Evolutionary conservation across 1,140 invertebrate species (phyloP).

Genomic region (Micrasema longulum): DNA sequence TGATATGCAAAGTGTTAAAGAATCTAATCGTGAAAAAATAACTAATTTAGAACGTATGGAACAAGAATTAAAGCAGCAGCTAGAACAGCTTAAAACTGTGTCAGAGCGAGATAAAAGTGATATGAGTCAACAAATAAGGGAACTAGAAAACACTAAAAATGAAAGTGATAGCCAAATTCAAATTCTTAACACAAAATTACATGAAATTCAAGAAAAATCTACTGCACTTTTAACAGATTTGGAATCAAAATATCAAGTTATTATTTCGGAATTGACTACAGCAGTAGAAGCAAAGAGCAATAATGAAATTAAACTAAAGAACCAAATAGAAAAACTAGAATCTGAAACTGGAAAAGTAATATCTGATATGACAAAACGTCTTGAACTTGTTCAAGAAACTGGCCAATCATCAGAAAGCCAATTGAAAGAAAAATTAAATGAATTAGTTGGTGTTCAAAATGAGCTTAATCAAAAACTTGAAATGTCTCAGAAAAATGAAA

Average conservation of each 20-base stretch:
- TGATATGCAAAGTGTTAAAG: conserved; percentile 63
- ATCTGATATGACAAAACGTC: conserved; percentile 62
- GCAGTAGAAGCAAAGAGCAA: conserved; percentile 59
- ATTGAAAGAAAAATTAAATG: conserved; percentile 66
- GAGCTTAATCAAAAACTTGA: conserved; percentile 67
- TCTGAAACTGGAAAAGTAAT: conserved; percentile 61
- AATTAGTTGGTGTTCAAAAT: conserved; percentile 65
- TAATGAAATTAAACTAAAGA: conserved; percentile 35
- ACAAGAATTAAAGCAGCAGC: conserved; percentile 66
- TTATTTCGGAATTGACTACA: conserved; percentile 63
- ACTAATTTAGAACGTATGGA: conserved; percentile 62
- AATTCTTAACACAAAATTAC: conserved; percentile 42
- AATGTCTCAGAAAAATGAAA: conserved; percentile 64
- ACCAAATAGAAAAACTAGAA: conserved; percentile 63
- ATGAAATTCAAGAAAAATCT: conserved; percentile 51
- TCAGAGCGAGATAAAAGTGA: conserved; percentile 43
- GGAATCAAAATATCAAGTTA: conserved; percentile 61
- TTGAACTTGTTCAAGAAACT: conserved; percentile 61
- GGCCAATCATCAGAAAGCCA: conserved; percentile 65
- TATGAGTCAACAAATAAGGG: conserved; percentile 45
- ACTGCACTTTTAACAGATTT: conserved; percentile 57
- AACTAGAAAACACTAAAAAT: conserved; percentile 47
- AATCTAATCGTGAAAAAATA: conserved; percentile 62
- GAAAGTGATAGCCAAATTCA: conserved; percentile 50
- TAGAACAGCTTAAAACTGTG: conserved; percentile 43